Conservation (phyloP, 1,140 invertebrate genomes). For the Neodiprion lecontei region DNA sequence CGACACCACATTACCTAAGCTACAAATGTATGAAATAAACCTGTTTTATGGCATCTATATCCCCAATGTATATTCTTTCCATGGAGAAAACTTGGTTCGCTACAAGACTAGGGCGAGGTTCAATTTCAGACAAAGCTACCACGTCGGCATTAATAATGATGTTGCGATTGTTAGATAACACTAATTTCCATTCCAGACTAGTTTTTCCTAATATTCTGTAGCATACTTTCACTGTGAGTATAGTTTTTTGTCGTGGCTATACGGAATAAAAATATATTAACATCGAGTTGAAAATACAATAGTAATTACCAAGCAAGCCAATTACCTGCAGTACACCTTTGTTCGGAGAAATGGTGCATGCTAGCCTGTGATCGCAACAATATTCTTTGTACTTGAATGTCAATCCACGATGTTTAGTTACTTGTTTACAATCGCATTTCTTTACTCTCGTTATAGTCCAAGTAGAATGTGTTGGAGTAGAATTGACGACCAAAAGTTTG, state of each 20-base stretch:
- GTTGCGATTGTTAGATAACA: constrained; percentile 42
- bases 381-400: constrained; percentile 22
- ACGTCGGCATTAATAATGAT: constrained; percentile 37
- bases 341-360: constrained; percentile 34
- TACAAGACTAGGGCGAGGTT: constrained; percentile 27
- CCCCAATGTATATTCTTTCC: constrained; percentile 37
- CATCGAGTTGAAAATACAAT: background rate
- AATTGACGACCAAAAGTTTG: constrained; percentile 42
- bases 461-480: constrained; percentile 18
- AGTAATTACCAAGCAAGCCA: constrained; percentile 4
- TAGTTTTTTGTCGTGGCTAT: constrained; percentile 21
- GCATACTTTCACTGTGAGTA: constrained; percentile 28
- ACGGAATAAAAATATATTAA: constrained; percentile 2
- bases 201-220: constrained; percentile 17
- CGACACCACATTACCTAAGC: background rate
- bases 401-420: constrained; percentile 27
- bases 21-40: constrained; percentile 21
- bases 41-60: constrained; percentile 30
- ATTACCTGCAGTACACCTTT: constrained; percentile 36
- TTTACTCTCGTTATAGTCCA: constrained; percentile 38
- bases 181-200: constrained; percentile 38
- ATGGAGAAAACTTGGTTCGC: constrained; percentile 32
- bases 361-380: constrained; percentile 37
- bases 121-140: constrained; percentile 23
- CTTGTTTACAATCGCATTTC: constrained; percentile 36